Base-by-base conservation (phyloP, 2,113 vertebrate genomes). In the Callospermophilus lateralis region DNA sequence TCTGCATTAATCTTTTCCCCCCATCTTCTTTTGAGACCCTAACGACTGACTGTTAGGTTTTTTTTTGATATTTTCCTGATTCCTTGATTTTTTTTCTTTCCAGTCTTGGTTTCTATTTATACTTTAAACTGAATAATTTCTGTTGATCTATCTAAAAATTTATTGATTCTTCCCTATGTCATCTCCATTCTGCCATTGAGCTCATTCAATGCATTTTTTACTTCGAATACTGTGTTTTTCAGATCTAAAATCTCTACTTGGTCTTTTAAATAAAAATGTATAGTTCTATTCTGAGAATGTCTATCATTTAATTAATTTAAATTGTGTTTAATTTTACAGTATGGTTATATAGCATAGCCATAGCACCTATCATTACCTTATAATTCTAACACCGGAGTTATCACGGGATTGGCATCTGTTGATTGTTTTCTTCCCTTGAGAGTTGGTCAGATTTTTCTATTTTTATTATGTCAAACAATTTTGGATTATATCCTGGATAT, bases 401-500 rank as follows among this genome's bases (percentile, higher is more conserved):
- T 80, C 58, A 55, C 81, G 42, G 30, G 39, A 42, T 8, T 84
- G 48, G 24, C 45, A 76, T 84, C 28, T 92, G 30, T 51, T 37
- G 37, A 72, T 79, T 72, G 72, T 34, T 42, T 91, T 74, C 83
- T 63, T 24, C 61, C 39, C 63, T 74, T 92, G 42, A 92, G 39
- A 95, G 34, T 42, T 77, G 34, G 68, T 53, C n/a, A 90, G 28
- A n/a, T 68, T 84, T 76, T 79, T 26, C 26, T 72, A 28, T 73
- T 95, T 85, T 94, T 55, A 61, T 94, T 26, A 55, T 67, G 65
- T 77, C 37, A 45, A 92, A 28, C 42, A 81, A 42, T 94, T 95
- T 76, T 34, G 73, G 30, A 11, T 77, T 85, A n/a, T 13, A 65
- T 68, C 65, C 58, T 96, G 73, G 78, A n/a, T 89, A 96, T 93